Percentiles rank a stretch among this genome's conserved stretches.
phyloP scores from a whole-genome alignment of 1,140 invertebrate genomes.

The Leptinotarsa lineolata region DNA sequence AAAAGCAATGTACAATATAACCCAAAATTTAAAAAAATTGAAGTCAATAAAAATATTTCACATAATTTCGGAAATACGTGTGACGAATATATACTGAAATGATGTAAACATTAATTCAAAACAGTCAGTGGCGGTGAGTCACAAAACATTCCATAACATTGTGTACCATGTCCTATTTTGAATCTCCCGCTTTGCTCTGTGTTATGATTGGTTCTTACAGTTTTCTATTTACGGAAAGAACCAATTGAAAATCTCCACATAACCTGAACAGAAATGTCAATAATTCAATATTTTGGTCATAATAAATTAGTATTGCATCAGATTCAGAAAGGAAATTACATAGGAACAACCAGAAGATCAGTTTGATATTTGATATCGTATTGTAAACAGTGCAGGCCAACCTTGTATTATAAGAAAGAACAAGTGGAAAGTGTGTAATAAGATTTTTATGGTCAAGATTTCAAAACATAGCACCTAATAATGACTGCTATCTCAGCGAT shows the following conservation, averaged over 20 bases:
- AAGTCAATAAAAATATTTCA: too few relatives aligned
- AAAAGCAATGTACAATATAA: too few relatives aligned
- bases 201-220: constrained; percentile 3
- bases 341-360: too few relatives aligned
- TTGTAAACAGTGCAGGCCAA: not conserved
- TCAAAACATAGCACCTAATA: constrained; percentile 4
- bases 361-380: not conserved
- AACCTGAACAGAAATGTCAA: not conserved
- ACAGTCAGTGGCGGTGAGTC: too few relatives aligned
- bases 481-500: constrained; percentile 58
- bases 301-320: constrained; percentile 8
- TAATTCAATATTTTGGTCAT: constrained; percentile 19
- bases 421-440: too few relatives aligned
- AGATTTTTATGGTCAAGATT: not conserved
- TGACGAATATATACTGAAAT: too few relatives aligned
- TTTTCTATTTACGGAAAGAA: not conserved
- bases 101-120: too few relatives aligned
- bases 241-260: constrained; percentile 25
- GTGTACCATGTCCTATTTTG: not conserved
- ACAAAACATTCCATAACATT: too few relatives aligned
- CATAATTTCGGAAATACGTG: too few relatives aligned
- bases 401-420: too few relatives aligned
- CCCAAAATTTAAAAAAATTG: too few relatives aligned
- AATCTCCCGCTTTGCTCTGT: not conserved
- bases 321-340: not conserved